A percentile compares a stretch with the other conserved stretches of the same genome.
Evolutionary conservation across 2,888 invertebrate genomes (phyloP).

Genomic region (Pocota personata): DNA sequence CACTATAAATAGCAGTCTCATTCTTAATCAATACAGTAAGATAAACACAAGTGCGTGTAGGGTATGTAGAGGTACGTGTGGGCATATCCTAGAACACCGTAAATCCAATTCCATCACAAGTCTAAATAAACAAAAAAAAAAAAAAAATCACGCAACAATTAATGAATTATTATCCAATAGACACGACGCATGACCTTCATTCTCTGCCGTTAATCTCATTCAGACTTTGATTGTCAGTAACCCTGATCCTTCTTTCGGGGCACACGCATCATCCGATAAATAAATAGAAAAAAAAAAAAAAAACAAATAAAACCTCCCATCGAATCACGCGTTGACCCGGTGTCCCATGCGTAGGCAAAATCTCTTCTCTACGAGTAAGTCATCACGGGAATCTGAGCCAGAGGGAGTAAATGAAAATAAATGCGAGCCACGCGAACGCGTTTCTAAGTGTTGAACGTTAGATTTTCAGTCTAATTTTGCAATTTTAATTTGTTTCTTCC

Average conservation of each 20-base stretch:
- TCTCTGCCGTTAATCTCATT: not conserved
- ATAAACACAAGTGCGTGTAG: not conserved
- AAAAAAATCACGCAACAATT: constrained; percentile 7
- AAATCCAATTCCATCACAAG: not conserved
- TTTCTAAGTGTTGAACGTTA: not conserved
- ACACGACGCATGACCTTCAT: not conserved
- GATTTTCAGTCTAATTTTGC: not conserved
- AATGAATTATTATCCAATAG: constrained; percentile 2
- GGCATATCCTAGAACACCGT: not conserved
- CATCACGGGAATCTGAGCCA: not conserved
- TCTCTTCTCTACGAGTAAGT: too few species aligned
- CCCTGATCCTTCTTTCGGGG: not conserved
- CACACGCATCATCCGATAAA: not conserved
- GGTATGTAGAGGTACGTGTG: not conserved
- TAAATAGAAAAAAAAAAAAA: not conserved
- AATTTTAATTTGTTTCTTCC: too few species aligned
- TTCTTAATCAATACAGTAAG: not conserved
- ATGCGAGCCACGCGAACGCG: constrained; percentile 5
- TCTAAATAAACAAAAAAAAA: not conserved
- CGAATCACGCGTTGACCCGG: not conserved
- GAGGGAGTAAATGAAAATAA: constrained; percentile 5
- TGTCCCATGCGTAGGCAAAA: constrained; percentile 29
- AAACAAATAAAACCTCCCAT: not conserved
- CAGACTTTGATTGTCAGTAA: constrained; percentile 8
- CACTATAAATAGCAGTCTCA: constrained; percentile 1